Percentiles rank a stretch among this genome's conserved stretches.
These are phyloP conservation scores for Drosophila sordidapex DNA, from an alignment of 2,888 invertebrate genomes.

Conservation along the genomic window DNA sequence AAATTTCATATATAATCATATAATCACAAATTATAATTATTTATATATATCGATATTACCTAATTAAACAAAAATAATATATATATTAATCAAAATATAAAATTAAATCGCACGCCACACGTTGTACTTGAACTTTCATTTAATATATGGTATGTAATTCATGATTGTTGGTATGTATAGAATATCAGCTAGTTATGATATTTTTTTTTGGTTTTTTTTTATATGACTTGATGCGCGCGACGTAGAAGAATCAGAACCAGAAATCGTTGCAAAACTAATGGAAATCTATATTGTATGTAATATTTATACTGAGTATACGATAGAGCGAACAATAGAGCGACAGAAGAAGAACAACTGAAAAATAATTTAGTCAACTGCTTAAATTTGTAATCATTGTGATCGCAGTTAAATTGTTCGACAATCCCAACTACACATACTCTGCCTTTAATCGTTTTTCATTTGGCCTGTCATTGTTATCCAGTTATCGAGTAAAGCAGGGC, in stretches of 20 bases:
- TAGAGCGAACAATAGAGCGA: slow-evolving; percentile 47
- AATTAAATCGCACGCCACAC: slow-evolving; percentile 61
- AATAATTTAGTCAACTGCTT: slow-evolving; percentile 24
- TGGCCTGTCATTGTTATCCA: slow-evolving; percentile 1
- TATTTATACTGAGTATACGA: slow-evolving; percentile 72
- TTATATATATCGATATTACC: slow-evolving; percentile 13
- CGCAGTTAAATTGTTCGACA: slow-evolving; percentile 16
- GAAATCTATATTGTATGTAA: slow-evolving; percentile 62
- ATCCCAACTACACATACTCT: slow-evolving; percentile 11
- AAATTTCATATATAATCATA: slow-evolving; percentile 27
- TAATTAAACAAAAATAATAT: slow-evolving; percentile 16
- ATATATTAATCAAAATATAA: slow-evolving; percentile 24
- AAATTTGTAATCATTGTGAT: slow-evolving; percentile 6
- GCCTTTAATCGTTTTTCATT: neutral
- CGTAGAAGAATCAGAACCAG: slow-evolving; percentile 51
- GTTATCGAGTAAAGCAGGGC: slow-evolving; percentile 39
- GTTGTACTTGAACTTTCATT: slow-evolving; percentile 55
- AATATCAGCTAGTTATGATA: slow-evolving; percentile 63
- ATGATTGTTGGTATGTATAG: slow-evolving; percentile 58
- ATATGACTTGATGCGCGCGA: slow-evolving; percentile 58
- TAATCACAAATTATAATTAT: slow-evolving; percentile 27
- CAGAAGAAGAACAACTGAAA: slow-evolving; percentile 26
- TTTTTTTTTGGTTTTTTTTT: slow-evolving; percentile 13
- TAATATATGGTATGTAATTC: slow-evolving; percentile 50
- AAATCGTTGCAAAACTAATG: slow-evolving; percentile 68